phyloP scores from a whole-genome alignment of 2,113 vertebrate species.

The Myotis davidii region DNA sequence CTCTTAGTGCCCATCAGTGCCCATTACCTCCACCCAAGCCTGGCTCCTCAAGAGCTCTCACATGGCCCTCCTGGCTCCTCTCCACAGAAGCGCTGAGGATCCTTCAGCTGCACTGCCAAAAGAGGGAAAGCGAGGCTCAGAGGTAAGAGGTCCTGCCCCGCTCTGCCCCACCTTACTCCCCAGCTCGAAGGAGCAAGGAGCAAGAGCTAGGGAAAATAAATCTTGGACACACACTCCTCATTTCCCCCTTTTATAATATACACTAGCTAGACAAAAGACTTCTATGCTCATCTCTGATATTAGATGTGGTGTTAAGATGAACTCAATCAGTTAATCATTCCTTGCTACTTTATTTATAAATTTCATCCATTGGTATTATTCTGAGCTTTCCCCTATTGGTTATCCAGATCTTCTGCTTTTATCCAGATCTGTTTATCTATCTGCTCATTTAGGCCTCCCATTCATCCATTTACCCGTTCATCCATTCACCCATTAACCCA shows the following conservation, averaged over 20 bases:
- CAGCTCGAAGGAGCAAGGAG: not conserved
- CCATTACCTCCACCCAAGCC: not conserved
- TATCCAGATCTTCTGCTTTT: not conserved
- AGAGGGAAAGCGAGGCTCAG: not conserved
- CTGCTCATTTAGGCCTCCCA: not conserved
- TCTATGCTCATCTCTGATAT: not conserved
- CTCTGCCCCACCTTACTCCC: not conserved
- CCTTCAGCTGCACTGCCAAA: constrained; percentile 55
- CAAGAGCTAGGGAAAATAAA: not conserved
- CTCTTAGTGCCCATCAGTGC: not conserved
- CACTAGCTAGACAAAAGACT: not conserved
- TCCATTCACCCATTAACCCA: not conserved
- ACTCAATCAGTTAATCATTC: not conserved
- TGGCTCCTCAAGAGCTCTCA: not conserved
- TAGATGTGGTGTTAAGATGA: not conserved
- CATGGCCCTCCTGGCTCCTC: not conserved
- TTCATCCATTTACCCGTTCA: not conserved
- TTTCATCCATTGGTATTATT: not conserved
- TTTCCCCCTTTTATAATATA: not conserved
- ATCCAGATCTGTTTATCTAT: not conserved
- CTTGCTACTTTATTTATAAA: not conserved
- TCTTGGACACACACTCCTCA: not conserved
- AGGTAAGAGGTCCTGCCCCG: constrained; percentile 6
- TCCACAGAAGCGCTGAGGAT: constrained; percentile 58
- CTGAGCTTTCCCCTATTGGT: not conserved